phyloP scores from a whole-genome alignment of 2,888 invertebrate genomes.

The Epirrhoe alternata region DNA sequence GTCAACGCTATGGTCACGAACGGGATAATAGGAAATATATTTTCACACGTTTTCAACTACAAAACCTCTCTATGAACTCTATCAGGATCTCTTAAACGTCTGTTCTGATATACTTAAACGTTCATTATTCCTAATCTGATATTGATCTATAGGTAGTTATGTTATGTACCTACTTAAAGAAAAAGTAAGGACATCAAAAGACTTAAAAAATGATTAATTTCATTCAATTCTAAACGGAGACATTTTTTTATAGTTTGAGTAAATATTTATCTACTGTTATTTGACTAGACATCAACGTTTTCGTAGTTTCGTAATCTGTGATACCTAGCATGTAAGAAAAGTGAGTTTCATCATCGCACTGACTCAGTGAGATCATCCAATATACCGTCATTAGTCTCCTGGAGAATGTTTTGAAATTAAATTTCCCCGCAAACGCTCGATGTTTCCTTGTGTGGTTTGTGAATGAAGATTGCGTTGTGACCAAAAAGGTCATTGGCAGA shows the following conservation, averaged over 20 bases:
- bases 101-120: no score
- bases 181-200: background rate
- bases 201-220: background rate
- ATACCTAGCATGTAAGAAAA: background rate
- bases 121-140: no score
- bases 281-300: background rate
- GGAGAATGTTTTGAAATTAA: slow-evolving; percentile 9
- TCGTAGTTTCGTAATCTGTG: background rate
- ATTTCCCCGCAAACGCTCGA: background rate
- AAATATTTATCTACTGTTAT: no score
- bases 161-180: no score
- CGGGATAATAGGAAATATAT: slow-evolving; percentile 7
- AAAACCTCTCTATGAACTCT: background rate
- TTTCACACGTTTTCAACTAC: background rate
- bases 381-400: background rate
- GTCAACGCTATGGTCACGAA: slow-evolving; percentile 17
- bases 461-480: background rate
- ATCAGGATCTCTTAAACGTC: no score
- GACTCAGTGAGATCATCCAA: background rate
- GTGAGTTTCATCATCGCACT: background rate
- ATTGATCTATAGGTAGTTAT: no score
- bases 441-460: background rate
- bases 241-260: background rate
- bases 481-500: background rate
- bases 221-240: background rate